A percentile compares a stretch with the other conserved stretches of the same genome.
Evolutionary conservation across 2,113 vertebrate species (phyloP).

Genomic region (Dasypus novemcinctus): DNA sequence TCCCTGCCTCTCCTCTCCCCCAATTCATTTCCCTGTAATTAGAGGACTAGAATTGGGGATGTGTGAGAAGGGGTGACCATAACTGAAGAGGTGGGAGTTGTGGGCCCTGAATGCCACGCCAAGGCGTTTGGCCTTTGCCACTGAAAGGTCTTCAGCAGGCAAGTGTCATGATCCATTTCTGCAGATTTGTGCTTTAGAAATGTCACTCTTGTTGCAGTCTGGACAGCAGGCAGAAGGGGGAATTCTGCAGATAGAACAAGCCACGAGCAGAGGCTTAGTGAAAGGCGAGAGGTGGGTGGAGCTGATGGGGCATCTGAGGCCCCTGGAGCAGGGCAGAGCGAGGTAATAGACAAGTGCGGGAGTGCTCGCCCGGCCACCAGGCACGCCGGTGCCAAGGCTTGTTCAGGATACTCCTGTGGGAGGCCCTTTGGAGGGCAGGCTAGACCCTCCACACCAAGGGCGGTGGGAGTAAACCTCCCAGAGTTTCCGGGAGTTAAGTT

Average conservation of each 20-base stretch:
- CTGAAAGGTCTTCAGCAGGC: slow-evolving; percentile 27
- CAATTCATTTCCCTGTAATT: not conserved
- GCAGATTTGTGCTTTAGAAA: not conserved
- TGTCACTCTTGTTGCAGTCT: not conserved
- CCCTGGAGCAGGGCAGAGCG: not conserved
- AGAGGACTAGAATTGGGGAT: not conserved
- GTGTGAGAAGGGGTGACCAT: not conserved
- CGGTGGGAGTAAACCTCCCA: not conserved
- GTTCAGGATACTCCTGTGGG: not conserved
- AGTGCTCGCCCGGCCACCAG: not conserved
- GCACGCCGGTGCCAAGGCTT: not conserved
- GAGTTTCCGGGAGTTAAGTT: not conserved
- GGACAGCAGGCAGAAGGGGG: not conserved
- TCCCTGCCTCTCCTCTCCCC: not conserved
- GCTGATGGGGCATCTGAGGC: not conserved
- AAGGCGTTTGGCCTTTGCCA: slow-evolving; percentile 22
- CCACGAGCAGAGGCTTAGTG: not conserved
- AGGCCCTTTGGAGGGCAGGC: not conserved
- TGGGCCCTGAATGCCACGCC: not conserved
- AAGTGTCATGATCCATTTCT: not conserved
- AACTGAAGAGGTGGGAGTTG: not conserved
- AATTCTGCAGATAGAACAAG: not conserved
- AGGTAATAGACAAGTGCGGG: not conserved
- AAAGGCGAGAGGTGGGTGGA: not conserved
- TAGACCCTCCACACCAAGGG: not conserved